Conservation (phyloP, 1,140 invertebrate genomes). For the Muscidifurax raptorellus region DNA sequence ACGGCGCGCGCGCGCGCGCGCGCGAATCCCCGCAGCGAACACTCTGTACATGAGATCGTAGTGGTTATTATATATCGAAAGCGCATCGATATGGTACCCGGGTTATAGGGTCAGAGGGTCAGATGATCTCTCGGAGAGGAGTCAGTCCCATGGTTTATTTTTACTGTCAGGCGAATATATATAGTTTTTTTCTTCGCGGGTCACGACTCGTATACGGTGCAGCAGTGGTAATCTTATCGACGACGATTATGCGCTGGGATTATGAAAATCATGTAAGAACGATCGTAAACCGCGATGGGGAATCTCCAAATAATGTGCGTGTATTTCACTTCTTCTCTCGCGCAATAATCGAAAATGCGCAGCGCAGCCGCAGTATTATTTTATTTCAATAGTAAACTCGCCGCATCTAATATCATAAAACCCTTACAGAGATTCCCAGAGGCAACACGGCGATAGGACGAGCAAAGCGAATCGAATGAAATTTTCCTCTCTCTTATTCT, state of each 20-base stretch:
- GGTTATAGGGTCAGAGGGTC: constrained; percentile 23
- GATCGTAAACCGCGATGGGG: background rate
- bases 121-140: background rate
- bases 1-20: background rate
- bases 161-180: background rate
- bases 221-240: too few relatives aligned
- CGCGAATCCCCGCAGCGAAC: background rate
- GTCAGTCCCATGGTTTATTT: background rate
- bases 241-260: background rate
- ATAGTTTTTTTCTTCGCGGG: too few relatives aligned
- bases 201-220: too few relatives aligned
- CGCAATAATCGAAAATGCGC: background rate
- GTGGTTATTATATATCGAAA: background rate
- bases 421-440: too few relatives aligned
- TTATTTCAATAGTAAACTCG: background rate
- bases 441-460: too few relatives aligned
- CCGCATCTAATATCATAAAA: background rate
- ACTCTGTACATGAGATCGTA: background rate
- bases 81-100: background rate
- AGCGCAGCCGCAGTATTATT: background rate
- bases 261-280: background rate
- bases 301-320: too few relatives aligned
- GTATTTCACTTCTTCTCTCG: too few relatives aligned
- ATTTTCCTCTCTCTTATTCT: too few relatives aligned
- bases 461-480: too few relatives aligned